Evolutionary conservation across 2,888 invertebrate genomes (phyloP), one percentile per base, ranked within the genome.

Genomic region (Odontomyia ornata): DNA sequence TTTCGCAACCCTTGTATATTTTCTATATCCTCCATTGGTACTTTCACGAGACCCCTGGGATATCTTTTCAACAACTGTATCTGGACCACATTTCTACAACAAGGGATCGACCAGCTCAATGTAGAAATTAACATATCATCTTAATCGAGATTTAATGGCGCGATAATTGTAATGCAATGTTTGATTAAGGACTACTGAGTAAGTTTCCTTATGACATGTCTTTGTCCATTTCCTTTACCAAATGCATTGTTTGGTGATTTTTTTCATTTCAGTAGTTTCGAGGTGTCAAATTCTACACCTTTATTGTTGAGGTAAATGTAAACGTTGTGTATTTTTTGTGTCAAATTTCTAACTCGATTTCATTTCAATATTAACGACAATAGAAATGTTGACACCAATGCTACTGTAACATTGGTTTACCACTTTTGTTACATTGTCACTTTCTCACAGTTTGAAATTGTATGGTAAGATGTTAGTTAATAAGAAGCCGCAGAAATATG

Each of bases 91-190:
- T 52, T 52, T 18, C n/a, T 4, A 15, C 57, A 60, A 73, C 57
- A 73, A 36, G 73, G 73, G 73, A 57, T 56, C 62, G 75, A 75
- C 75, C 28, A 47, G 36, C 36, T 36, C 9, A 9, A 5, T 5
- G 9, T 36, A 9, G 18, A 21, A 76, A 76, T 76, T 76, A 76
- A 76, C 76, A 76, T 76, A 76, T 76, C 76, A 21, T 57, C 67
- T 76, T 76, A 76, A 76, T 76, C 76, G 76, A 76, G 76, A 76
- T 76, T 76, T 76, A 76, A 76, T 76, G 65, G 57, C 52, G 76
- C 57, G 76, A 76, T 76, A 76, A 76, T 76, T 76, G 76, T 76
- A 76, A 76, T 64, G 64, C 47, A 67, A 76, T 76, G 67, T 76
- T 76, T 76, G 65, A 76, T 76, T 76, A 67, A 30, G 67, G 52